These are phyloP conservation scores for Ceyx margarethae DNA, from an alignment of 2,113 vertebrate species.

Conservation along the genomic window DNA sequence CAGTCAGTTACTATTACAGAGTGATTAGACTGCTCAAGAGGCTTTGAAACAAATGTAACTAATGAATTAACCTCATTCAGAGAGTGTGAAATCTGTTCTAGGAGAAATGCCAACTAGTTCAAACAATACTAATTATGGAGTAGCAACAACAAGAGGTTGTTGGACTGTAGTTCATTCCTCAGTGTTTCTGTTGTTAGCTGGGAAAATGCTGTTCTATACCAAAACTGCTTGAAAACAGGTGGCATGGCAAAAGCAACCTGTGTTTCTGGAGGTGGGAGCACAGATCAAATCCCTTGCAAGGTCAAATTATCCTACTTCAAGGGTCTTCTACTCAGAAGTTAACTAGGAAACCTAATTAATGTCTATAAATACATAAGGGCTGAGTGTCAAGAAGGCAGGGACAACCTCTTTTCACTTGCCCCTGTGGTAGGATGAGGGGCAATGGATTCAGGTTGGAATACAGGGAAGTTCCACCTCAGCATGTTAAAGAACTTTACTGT, in stretches of 20 bases:
- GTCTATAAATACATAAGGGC: too few relatives aligned
- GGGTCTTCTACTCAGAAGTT: not conserved
- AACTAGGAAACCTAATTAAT: not conserved
- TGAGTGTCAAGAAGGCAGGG: too few relatives aligned
- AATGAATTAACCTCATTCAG: slow-evolving; percentile 67
- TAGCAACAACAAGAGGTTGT: not conserved
- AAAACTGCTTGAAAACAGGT: not conserved
- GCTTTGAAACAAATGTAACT: slow-evolving; percentile 69
- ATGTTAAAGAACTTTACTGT: too few relatives aligned
- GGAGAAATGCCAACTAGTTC: slow-evolving; percentile 59
- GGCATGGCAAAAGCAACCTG: not conserved
- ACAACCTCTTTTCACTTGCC: too few relatives aligned
- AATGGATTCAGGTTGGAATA: too few relatives aligned
- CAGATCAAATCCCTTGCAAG: not conserved
- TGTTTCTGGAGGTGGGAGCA: not conserved
- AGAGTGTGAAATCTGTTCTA: slow-evolving; percentile 61
- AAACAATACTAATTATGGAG: slow-evolving; percentile 56
- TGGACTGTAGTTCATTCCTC: not conserved
- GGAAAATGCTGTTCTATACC: not conserved
- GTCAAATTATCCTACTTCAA: not conserved
- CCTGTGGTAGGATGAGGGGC: too few relatives aligned
- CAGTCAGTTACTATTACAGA: slow-evolving; percentile 57
- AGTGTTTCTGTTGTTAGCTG: not conserved
- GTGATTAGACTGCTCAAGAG: slow-evolving; percentile 52
- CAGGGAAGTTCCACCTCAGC: too few relatives aligned